Percentiles rank a stretch among this genome's conserved stretches.
These are phyloP conservation scores for Cyclophora punctaria DNA, from an alignment of 2,888 invertebrate species.

Conservation along the genomic window DNA sequence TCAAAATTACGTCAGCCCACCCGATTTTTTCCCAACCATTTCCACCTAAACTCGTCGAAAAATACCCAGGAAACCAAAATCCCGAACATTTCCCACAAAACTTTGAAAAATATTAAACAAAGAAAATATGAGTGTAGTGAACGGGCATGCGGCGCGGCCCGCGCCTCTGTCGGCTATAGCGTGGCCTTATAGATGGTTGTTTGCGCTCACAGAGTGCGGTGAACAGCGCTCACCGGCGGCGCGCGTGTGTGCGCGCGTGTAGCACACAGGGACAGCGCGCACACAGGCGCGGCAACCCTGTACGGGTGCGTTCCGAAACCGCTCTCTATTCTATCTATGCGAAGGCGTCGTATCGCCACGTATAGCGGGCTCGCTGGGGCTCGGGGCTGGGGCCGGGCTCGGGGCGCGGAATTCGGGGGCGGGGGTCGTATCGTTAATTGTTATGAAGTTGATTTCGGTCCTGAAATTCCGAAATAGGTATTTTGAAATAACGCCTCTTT, in stretches of 20 bases:
- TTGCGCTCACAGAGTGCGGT: slow-evolving; percentile 77
- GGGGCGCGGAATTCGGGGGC: slow-evolving; percentile 75
- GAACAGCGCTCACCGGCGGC: slow-evolving; percentile 73
- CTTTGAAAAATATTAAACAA: slow-evolving; percentile 25
- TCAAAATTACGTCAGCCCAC: too few species aligned
- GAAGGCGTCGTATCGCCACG: slow-evolving; percentile 74
- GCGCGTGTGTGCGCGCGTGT: slow-evolving; percentile 61
- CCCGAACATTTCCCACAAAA: slow-evolving; percentile 12
- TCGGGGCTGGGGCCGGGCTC: slow-evolving; percentile 68
- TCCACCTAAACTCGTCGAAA: too few species aligned
- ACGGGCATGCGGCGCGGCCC: slow-evolving; percentile 57
- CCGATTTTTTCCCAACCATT: too few species aligned
- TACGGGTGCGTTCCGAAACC: slow-evolving; percentile 74
- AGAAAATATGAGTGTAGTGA: slow-evolving; percentile 31
- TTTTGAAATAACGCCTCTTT: slow-evolving; percentile 72
- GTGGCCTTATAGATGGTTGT: slow-evolving; percentile 77
- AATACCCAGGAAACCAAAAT: neutral
- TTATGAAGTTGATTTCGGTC: slow-evolving; percentile 76
- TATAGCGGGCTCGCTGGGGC: slow-evolving; percentile 74
- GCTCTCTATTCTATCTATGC: slow-evolving; percentile 76
- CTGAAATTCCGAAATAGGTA: slow-evolving; percentile 74
- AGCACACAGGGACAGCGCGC: slow-evolving; percentile 35
- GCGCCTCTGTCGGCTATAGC: slow-evolving; percentile 73
- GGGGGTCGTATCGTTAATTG: slow-evolving; percentile 76
- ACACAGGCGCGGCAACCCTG: slow-evolving; percentile 31